Percentiles rank a stretch among this genome's conserved stretches.
These are phyloP conservation scores for Eubasilissa regina DNA, from an alignment of 1,140 invertebrate genomes.

Conservation along the genomic window DNA sequence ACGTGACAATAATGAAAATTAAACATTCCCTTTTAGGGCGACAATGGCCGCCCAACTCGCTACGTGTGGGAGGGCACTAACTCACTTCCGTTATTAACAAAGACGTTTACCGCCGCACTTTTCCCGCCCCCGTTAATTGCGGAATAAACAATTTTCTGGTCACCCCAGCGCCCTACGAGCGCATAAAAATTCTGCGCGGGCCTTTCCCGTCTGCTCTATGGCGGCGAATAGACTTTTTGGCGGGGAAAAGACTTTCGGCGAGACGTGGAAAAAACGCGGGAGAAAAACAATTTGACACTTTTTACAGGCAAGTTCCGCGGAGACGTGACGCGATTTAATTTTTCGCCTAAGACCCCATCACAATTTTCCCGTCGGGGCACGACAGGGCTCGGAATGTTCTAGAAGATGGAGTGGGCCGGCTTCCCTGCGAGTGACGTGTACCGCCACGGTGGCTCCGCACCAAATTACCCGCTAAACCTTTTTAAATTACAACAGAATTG, in stretches of 20 bases:
- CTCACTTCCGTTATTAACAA: too few relatives aligned
- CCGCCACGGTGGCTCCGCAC: too few relatives aligned
- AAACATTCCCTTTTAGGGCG: too few relatives aligned
- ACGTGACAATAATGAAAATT: too few relatives aligned
- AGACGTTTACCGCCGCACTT: too few relatives aligned
- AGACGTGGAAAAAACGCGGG: slow-evolving; percentile 24
- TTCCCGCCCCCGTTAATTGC: background rate
- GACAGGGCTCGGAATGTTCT: slow-evolving; percentile 49
- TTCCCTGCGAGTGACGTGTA: too few relatives aligned
- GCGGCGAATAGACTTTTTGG: slow-evolving; percentile 28
- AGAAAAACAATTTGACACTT: slow-evolving; percentile 60
- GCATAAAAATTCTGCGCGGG: slow-evolving; percentile 36
- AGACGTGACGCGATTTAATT: slow-evolving; percentile 59
- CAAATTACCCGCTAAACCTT: too few relatives aligned
- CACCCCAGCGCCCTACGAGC: slow-evolving; percentile 18
- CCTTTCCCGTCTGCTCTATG: slow-evolving; percentile 8
- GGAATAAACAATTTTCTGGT: slow-evolving; percentile 22
- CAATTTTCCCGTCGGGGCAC: slow-evolving; percentile 32
- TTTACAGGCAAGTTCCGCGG: slow-evolving; percentile 56
- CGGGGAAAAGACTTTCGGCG: slow-evolving; percentile 25
- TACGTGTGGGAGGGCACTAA: too few relatives aligned
- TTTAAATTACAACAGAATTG: too few relatives aligned
- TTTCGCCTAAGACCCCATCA: slow-evolving; percentile 53
- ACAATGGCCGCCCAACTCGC: too few relatives aligned
- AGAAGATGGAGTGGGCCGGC: background rate